Conservation (phyloP, 2,113 vertebrate genomes). For the Ammodytes dubius region DNA sequence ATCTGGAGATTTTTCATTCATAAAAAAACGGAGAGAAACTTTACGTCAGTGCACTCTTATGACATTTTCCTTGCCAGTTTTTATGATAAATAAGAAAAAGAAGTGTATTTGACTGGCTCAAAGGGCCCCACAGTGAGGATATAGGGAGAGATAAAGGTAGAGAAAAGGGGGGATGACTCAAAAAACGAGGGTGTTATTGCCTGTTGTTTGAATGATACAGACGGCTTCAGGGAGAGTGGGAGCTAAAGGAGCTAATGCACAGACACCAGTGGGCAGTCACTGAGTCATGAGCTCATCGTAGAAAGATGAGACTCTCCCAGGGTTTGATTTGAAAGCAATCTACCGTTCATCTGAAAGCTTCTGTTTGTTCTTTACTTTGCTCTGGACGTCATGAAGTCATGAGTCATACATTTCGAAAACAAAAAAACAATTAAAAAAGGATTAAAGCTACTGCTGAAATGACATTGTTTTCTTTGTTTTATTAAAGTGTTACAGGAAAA, state of each 20-base stretch:
- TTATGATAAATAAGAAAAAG: conserved; percentile 1
- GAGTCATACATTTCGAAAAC: background rate
- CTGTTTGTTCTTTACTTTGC: background rate
- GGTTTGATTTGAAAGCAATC: background rate
- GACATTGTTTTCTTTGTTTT: background rate
- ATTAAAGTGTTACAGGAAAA: background rate
- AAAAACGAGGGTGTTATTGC: background rate
- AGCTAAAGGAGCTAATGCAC: background rate
- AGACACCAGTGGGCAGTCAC: background rate
- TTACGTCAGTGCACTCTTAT: background rate
- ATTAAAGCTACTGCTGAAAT: background rate
- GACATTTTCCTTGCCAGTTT: background rate
- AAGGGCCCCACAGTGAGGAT: conserved; percentile 1
- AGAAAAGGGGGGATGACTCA: conserved; percentile 37
- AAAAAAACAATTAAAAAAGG: background rate
- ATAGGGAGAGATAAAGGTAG: background rate
- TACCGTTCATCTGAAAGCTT: background rate
- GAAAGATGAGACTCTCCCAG: background rate
- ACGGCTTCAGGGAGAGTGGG: background rate
- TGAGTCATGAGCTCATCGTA: background rate
- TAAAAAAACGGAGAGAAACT: background rate
- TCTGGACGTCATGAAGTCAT: background rate
- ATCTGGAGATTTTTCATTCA: conserved; percentile 19
- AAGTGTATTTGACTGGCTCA: background rate
- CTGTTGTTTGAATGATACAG: conserved; percentile 6